Evolutionary conservation across 2,888 invertebrate species (phyloP).

Genomic region (Tridacna gigas): DNA sequence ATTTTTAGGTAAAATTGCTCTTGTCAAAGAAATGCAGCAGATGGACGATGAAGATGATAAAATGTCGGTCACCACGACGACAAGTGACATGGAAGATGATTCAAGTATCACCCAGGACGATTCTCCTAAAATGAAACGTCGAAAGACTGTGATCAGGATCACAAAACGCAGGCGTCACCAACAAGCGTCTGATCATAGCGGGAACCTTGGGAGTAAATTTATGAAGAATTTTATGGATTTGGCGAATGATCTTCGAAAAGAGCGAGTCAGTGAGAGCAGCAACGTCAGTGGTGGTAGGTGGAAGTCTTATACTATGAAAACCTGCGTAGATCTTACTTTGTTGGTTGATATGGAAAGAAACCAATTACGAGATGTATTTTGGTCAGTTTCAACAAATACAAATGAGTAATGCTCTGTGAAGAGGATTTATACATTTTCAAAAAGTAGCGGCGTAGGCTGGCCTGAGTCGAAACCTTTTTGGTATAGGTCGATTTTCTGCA

Average conservation of each 20-base stretch:
- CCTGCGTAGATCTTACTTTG: too few relatives aligned
- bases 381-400: too few relatives aligned
- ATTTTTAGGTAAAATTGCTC: slow-evolving; percentile 69
- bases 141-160: slow-evolving; percentile 72
- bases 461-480: too few relatives aligned
- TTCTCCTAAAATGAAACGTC: slow-evolving; percentile 70
- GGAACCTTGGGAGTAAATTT: slow-evolving; percentile 73
- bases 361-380: too few relatives aligned
- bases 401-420: too few relatives aligned
- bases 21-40: slow-evolving; percentile 77
- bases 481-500: too few relatives aligned
- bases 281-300: slow-evolving; percentile 38
- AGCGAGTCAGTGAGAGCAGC: slow-evolving; percentile 63
- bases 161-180: slow-evolving; percentile 66
- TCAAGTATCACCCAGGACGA: slow-evolving; percentile 76
- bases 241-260: slow-evolving; percentile 75
- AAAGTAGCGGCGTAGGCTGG: too few relatives aligned
- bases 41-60: slow-evolving; percentile 77
- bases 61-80: slow-evolving; percentile 72
- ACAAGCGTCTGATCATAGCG: slow-evolving; percentile 61
- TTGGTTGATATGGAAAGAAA: too few relatives aligned
- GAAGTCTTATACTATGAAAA: not conserved
- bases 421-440: too few relatives aligned
- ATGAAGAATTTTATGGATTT: slow-evolving; percentile 77
- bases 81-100: slow-evolving; percentile 73